A percentile compares a stretch with the other conserved stretches of the same genome.
These are phyloP conservation scores for Rhodinocichla rosea DNA, from an alignment of 2,113 vertebrate genomes.

Conservation along the genomic window DNA sequence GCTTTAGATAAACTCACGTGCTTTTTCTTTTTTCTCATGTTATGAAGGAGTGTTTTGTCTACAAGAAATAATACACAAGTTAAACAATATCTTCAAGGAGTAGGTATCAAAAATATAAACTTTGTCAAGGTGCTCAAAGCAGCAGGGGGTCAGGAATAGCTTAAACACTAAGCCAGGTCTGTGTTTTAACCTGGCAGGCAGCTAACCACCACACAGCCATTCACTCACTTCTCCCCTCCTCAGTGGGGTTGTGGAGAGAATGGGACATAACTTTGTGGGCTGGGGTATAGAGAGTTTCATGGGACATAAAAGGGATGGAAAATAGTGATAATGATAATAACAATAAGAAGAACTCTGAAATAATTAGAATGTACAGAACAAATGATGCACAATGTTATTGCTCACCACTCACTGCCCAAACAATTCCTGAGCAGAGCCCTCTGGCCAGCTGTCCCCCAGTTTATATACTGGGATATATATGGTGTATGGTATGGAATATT, in stretches of 20 bases:
- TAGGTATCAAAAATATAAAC: neutral
- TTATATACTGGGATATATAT: neutral
- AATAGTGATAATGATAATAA: neutral
- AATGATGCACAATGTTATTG: neutral
- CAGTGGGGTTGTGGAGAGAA: neutral
- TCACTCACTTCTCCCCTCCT: neutral
- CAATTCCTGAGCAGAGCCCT: neutral
- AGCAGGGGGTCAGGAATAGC: neutral
- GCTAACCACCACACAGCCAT: neutral
- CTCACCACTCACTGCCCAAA: neutral
- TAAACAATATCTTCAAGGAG: slow-evolving; percentile 1
- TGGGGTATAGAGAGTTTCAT: neutral
- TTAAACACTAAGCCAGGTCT: neutral
- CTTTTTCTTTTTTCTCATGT: neutral
- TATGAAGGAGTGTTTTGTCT: neutral
- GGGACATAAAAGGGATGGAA: neutral
- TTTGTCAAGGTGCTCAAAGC: neutral
- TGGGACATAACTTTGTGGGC: neutral
- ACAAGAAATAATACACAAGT: neutral
- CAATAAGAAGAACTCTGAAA: neutral
- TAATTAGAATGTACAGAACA: neutral
- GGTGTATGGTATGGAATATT: neutral
- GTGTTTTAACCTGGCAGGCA: neutral
- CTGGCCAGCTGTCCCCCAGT: neutral
- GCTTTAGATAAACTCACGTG: neutral